Percentiles rank a stretch among this genome's conserved stretches.
phyloP scores from a whole-genome alignment of 2,888 invertebrate genomes.

The Cephus nigrinus region DNA sequence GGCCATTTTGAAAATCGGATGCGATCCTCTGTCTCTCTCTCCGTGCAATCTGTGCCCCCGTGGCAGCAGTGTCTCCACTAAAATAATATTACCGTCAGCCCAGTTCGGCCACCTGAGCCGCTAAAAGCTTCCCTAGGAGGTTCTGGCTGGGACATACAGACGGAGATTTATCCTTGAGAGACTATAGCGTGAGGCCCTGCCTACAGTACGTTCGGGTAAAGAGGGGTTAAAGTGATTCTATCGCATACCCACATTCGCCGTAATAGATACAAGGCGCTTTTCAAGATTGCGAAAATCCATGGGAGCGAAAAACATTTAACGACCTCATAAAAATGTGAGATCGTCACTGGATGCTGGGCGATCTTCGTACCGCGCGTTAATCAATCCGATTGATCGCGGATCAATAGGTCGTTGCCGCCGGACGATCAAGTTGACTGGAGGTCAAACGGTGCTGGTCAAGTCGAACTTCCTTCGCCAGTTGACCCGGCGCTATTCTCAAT shows the following conservation, averaged over 20 bases:
- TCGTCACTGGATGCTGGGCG: background rate
- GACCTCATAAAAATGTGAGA: background rate
- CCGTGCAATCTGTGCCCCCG: constrained; percentile 3
- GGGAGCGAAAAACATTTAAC: background rate
- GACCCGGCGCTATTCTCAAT: constrained; percentile 62
- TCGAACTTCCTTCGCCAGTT: constrained; percentile 61
- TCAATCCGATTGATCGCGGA: constrained; percentile 64
- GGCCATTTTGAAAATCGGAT: background rate
- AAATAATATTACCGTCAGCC: constrained; percentile 43
- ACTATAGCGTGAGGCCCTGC: background rate
- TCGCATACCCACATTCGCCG: background rate
- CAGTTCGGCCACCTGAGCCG: constrained; percentile 51
- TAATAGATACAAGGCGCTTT: background rate
- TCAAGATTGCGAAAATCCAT: background rate
- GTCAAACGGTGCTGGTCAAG: constrained; percentile 59
- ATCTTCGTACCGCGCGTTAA: constrained; percentile 40
- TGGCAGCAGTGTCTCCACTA: constrained; percentile 19
- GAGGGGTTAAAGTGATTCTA: background rate
- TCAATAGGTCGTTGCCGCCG: constrained; percentile 57
- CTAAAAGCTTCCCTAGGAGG: constrained; percentile 50
- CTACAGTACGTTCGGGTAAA: background rate
- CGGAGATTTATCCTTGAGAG: constrained; percentile 1
- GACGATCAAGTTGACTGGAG: constrained; percentile 47
- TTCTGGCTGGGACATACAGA: background rate
- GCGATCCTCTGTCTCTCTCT: background rate